A percentile compares a stretch with the other conserved stretches of the same genome.
Evolutionary conservation across 2,113 vertebrate species (phyloP).

Genomic region (Tetraodon nigroviridis): DNA sequence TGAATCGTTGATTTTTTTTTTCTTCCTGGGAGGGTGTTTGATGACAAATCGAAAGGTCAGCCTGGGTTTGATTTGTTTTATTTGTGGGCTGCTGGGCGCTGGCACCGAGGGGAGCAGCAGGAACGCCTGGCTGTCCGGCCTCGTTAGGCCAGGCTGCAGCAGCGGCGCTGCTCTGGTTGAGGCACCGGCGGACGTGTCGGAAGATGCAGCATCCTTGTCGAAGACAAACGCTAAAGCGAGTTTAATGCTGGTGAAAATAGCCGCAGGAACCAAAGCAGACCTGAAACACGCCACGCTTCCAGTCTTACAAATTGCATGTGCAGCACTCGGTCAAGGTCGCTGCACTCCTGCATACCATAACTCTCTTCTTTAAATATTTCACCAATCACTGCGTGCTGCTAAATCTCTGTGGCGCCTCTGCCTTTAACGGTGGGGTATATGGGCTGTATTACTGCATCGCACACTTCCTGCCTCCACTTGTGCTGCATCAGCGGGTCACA

Average conservation of each 20-base stretch:
- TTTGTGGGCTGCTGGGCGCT: conserved; percentile 27
- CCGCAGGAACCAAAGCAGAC: conserved; percentile 1
- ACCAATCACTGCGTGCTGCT: conserved; percentile 21
- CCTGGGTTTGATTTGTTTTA: conserved; percentile 47
- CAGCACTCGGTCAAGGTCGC: no score
- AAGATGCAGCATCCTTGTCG: conserved; percentile 40
- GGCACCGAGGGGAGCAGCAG: conserved; percentile 35
- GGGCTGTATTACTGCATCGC: conserved; percentile 46
- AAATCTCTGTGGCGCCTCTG: conserved; percentile 31
- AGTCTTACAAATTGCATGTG: background rate
- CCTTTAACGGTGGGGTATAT: conserved; percentile 51
- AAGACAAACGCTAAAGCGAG: conserved; percentile 55
- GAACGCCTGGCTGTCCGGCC: background rate
- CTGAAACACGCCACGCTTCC: background rate
- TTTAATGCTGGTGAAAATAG: conserved; percentile 48
- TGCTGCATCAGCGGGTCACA: conserved; percentile 47
- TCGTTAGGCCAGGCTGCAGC: conserved; percentile 27
- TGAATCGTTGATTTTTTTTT: no score
- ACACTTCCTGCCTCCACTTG: conserved; percentile 33
- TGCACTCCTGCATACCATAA: no score
- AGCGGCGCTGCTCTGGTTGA: conserved; percentile 38
- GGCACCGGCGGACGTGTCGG: conserved; percentile 48
- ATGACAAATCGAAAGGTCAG: conserved; percentile 40
- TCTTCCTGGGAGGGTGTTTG: conserved; percentile 12
- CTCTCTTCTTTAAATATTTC: background rate